Base-by-base conservation (phyloP, 2,797 vertebrate species). In the Jordanella pulchra region DNA sequence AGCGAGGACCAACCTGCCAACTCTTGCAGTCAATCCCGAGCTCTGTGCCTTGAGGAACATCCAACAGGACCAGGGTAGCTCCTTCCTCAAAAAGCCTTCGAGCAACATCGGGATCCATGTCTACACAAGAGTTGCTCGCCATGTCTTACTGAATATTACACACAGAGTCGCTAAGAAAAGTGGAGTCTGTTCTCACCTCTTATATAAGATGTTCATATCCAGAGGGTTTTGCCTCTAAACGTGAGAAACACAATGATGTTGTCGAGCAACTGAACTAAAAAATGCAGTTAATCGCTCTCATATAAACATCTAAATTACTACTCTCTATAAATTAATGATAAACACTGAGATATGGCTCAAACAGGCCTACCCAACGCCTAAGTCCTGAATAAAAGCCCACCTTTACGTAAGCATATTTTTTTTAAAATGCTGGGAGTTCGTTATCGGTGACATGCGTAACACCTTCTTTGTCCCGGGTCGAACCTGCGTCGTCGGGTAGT, bases 11-110 rank as follows among this genome's bases (percentile, higher is more conserved):
- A 67, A 97, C 95, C 69, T 95, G 90, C 98, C 97, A 99, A 32
- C 90, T 94, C 87, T 97, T 97, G 80, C 95, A 97, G 85, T 99
- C 97, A 25, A 99, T 96, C 39, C 97, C 98, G 77, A 99, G 94
- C 89, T 97, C 96, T 12, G 96, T 97, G 27, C 97, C 97, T 83
- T 91, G 93, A 23, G 97, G 97, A 42, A 99, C 94, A 2, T 94
- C 96, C 48, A 98, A 87, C 75, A 97, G 89, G 35, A 98, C 92
- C 72, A 99, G 92, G 0, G 95, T 95, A 14, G 96, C 98, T 17
- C 97, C 98, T 89, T 99, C 96, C 80, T 96, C 96, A 87, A 97
- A 98, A 69, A 97, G 92, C 66, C 92, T 87, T 44, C 90, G 93
- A 23, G 96, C 97, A 69, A 97, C 86, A 56, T 97, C 95, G 27